Conservation (phyloP, 1,140 invertebrate genomes). For the Plectus sambesii region DNA sequence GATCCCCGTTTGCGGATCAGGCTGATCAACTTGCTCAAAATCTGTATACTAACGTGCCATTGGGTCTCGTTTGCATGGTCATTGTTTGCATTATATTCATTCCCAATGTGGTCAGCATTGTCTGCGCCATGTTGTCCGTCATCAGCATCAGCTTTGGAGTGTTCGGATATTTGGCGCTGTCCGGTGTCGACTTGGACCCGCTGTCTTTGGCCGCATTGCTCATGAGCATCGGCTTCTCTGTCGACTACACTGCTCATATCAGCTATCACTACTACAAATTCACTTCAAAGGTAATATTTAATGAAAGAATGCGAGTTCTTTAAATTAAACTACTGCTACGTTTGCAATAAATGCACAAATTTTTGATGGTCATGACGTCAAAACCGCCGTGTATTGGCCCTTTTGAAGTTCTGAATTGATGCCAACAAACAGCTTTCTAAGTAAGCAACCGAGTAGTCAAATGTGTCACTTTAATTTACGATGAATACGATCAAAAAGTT, state of each 20-base stretch:
- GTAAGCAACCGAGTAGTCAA: too few species aligned
- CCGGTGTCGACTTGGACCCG: constrained; percentile 44
- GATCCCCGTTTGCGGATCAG: constrained; percentile 8
- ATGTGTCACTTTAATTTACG: too few species aligned
- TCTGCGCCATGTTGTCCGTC: constrained; percentile 42
- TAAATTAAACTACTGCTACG: constrained; percentile 70
- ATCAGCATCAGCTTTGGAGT: constrained; percentile 41
- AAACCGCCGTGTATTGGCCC: too few species aligned
- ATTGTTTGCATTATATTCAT: constrained; percentile 46
- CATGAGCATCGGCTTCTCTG: constrained; percentile 48
- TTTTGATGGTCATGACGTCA: too few species aligned
- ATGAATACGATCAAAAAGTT: too few species aligned
- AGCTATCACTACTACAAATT: constrained; percentile 49
- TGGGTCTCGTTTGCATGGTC: constrained; percentile 43
- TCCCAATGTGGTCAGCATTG: constrained; percentile 43
- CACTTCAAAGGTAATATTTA: constrained; percentile 13
- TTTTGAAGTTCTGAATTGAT: too few species aligned
- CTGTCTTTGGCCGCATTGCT: constrained; percentile 47
- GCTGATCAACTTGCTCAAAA: not conserved
- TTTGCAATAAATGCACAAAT: too few species aligned
- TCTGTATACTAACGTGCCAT: not conserved
- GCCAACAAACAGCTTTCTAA: too few species aligned
- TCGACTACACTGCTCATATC: constrained; percentile 48
- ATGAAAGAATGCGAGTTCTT: constrained; percentile 49
- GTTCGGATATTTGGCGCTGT: constrained; percentile 45